Evolutionary conservation across 2,888 invertebrate genomes (phyloP).

Genomic region (Drosophila neoperkinsi): DNA sequence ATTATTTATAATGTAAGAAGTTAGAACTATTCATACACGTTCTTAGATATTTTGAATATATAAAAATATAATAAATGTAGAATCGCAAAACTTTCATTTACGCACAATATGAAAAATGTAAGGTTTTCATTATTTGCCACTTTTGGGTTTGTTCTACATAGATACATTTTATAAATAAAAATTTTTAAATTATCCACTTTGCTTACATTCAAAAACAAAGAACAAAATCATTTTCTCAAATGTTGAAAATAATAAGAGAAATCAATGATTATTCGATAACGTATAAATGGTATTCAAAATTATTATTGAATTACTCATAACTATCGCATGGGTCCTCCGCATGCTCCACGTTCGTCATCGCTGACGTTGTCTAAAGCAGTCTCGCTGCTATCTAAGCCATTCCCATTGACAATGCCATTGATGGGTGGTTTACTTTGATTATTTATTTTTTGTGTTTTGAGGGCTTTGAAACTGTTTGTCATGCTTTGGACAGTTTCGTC

Average conservation of each 20-base stretch:
- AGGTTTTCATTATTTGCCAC: not conserved
- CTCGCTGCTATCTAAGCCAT: constrained; percentile 15
- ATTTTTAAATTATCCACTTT: too few relatives aligned
- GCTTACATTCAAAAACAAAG: not conserved
- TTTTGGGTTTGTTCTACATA: not conserved
- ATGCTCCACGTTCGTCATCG: constrained; percentile 11
- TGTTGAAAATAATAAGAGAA: not conserved
- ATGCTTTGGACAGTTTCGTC: constrained; percentile 66
- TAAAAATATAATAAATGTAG: not conserved
- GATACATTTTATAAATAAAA: not conserved
- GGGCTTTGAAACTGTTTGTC: constrained; percentile 25
- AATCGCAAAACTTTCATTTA: not conserved
- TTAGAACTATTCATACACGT: not conserved
- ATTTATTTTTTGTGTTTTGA: constrained; percentile 23
- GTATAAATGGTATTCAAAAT: not conserved
- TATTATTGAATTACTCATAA: too few relatives aligned
- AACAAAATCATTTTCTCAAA: not conserved
- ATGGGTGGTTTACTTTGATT: not conserved
- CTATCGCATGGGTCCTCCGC: constrained; percentile 19
- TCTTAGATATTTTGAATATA: not conserved
- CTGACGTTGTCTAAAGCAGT: not conserved
- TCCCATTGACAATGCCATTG: constrained; percentile 27
- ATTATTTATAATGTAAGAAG: not conserved
- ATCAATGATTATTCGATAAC: not conserved
- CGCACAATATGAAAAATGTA: not conserved